Evolutionary conservation across 2,113 vertebrate genomes (phyloP).

Genomic region (Boleophthalmus pectinirostris): DNA sequence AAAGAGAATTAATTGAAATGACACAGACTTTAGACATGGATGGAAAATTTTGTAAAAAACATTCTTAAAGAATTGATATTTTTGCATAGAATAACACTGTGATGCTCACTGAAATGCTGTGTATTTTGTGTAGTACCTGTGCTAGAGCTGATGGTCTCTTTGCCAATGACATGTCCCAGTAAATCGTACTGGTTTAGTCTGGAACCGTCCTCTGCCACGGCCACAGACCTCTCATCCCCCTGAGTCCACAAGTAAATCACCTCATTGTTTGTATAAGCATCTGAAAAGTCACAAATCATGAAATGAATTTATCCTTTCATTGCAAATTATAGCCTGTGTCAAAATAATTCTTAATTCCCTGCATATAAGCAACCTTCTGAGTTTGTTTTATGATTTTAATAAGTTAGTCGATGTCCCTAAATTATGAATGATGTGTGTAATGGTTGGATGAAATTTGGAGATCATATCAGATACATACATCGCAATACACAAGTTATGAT

Average conservation of each 20-base stretch:
- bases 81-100: slow-evolving; percentile 12
- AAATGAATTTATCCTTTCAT: neutral
- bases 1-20: slow-evolving; percentile 44
- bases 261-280: slow-evolving; percentile 97
- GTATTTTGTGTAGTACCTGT: slow-evolving; percentile 83
- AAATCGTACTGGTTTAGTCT: slow-evolving; percentile 97
- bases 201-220: slow-evolving; percentile 95
- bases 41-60: slow-evolving; percentile 12
- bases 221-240: slow-evolving; percentile 89
- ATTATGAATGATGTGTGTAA: too few relatives aligned
- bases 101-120: too few relatives aligned
- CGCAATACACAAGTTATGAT: too few relatives aligned
- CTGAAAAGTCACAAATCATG: slow-evolving; percentile 63
- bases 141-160: slow-evolving; percentile 96
- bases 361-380: neutral
- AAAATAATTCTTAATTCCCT: neutral
- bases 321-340: neutral
- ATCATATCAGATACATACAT: too few relatives aligned
- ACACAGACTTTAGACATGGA: slow-evolving; percentile 30
- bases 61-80: slow-evolving; percentile 14
- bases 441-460: too few relatives aligned
- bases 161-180: slow-evolving; percentile 92
- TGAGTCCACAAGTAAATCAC: slow-evolving; percentile 97
- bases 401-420: too few relatives aligned
- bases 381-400: too few relatives aligned